phyloP scores from a whole-genome alignment of 2,797 vertebrate genomes.

The Sebastes goodei region DNA sequence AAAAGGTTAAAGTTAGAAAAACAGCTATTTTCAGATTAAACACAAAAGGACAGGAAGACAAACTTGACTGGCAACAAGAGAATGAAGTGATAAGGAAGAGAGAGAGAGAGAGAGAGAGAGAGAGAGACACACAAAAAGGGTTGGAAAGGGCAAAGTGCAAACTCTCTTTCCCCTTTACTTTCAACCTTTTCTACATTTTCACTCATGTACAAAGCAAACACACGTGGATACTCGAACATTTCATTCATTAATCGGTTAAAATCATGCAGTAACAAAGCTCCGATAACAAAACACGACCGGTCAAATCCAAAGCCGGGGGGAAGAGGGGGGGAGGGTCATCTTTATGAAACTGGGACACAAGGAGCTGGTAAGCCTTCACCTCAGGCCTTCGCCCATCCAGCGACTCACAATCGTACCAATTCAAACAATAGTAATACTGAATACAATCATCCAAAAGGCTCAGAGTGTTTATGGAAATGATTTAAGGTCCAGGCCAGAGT shows the following conservation, averaged over 20 bases:
- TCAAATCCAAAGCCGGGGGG: slow-evolving; percentile 35
- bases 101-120: slow-evolving; percentile 21
- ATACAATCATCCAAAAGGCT: neutral
- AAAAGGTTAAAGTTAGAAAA: neutral
- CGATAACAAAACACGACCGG: slow-evolving; percentile 40
- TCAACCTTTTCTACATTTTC: slow-evolving; percentile 39
- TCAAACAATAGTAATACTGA: neutral
- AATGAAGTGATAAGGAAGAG: slow-evolving; percentile 34
- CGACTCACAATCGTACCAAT: neutral
- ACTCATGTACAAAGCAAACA: slow-evolving; percentile 40
- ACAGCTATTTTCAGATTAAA: slow-evolving; percentile 24
- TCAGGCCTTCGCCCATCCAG: slow-evolving; percentile 19
- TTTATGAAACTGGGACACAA: slow-evolving; percentile 32
- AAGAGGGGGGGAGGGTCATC: neutral
- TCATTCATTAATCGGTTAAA: slow-evolving; percentile 37
- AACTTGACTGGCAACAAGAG: slow-evolving; percentile 67
- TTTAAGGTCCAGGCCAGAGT: neutral
- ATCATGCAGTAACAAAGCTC: slow-evolving; percentile 67
- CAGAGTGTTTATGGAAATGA: neutral
- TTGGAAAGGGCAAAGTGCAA: slow-evolving; percentile 56
- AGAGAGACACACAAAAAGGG: slow-evolving; percentile 40
- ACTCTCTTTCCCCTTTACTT: slow-evolving; percentile 59
- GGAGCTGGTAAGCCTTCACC: slow-evolving; percentile 50
- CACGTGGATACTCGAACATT: slow-evolving; percentile 33
- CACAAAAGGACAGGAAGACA: slow-evolving; percentile 34